A percentile compares a stretch with the other conserved stretches of the same genome.
Evolutionary conservation across 2,113 vertebrate species (phyloP).

Genomic region (Myodes glareolus): DNA sequence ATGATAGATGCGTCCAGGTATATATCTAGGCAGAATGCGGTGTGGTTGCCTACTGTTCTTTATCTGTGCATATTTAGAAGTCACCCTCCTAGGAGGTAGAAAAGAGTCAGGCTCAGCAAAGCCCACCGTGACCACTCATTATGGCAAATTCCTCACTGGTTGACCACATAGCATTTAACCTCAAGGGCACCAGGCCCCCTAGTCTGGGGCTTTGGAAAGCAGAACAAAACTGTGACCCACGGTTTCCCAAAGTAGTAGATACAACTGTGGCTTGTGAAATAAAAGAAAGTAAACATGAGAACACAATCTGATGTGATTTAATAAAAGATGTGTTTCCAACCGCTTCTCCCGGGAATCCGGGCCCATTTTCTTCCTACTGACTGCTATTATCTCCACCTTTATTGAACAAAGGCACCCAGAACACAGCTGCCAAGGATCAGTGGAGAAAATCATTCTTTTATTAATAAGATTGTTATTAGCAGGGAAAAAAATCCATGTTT

Average conservation of each 20-base stretch:
- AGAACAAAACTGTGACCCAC: background rate
- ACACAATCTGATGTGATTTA: conserved; percentile 69
- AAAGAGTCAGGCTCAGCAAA: conserved; percentile 7
- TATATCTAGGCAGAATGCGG: background rate
- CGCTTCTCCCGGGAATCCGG: conserved; percentile 56
- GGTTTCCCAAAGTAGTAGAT: conserved; percentile 28
- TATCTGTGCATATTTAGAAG: background rate
- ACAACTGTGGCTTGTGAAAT: conserved; percentile 59
- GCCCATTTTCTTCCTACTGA: conserved; percentile 67
- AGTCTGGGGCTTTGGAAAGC: background rate
- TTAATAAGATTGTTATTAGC: conserved; percentile 80
- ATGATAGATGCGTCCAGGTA: background rate
- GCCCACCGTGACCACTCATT: background rate
- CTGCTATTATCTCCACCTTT: conserved; percentile 75
- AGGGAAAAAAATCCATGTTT: conserved; percentile 64
- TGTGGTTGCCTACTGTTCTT: background rate
- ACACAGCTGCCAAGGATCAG: conserved; percentile 65
- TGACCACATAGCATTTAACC: background rate
- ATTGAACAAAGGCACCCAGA: conserved; percentile 68
- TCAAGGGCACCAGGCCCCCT: background rate
- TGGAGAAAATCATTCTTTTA: conserved; percentile 79
- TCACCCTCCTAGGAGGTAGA: background rate
- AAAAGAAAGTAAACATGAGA: conserved; percentile 67
- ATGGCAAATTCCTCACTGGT: background rate
- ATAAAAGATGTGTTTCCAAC: conserved; percentile 70